Evolutionary conservation across 2,797 vertebrate genomes (phyloP).

Genomic region (Manis javanica): DNA sequence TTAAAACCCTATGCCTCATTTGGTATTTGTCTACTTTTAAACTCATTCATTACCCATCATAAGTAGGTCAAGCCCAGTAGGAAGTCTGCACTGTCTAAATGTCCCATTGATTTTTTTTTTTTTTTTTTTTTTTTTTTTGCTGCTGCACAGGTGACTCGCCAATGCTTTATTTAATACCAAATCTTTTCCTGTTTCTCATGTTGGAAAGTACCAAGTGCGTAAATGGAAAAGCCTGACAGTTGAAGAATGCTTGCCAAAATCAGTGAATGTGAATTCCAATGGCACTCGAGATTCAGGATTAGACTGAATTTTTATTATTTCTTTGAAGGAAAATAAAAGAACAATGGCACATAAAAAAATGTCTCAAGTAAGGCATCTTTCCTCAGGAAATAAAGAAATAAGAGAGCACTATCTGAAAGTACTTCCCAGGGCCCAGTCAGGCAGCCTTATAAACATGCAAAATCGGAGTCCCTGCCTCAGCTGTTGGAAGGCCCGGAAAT

Average conservation of each 20-base stretch:
- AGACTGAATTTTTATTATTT: slow-evolving; percentile 50
- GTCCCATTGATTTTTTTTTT: neutral
- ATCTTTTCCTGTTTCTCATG: neutral
- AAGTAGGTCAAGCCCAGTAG: neutral
- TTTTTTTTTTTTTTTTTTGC: neutral
- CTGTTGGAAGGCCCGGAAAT: neutral
- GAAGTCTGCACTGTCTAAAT: slow-evolving; percentile 3
- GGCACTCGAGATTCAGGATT: slow-evolving; percentile 34
- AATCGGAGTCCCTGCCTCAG: neutral
- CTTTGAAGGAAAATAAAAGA: slow-evolving; percentile 46
- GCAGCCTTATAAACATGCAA: neutral
- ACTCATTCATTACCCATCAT: neutral
- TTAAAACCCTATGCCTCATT: neutral
- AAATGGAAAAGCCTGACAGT: slow-evolving; percentile 38
- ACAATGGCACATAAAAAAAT: slow-evolving; percentile 23
- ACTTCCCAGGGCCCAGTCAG: neutral
- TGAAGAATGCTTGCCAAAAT: slow-evolving; percentile 18
- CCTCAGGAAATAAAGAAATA: slow-evolving; percentile 42
- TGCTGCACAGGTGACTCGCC: neutral
- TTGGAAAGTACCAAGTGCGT: slow-evolving; percentile 22
- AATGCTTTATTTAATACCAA: neutral
- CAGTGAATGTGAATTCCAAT: neutral
- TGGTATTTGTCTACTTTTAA: neutral
- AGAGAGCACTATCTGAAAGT: neutral
- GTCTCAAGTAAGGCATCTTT: slow-evolving; percentile 5